Evolutionary conservation across 1,140 invertebrate genomes (phyloP).

Genomic region (Microplitis mediator): DNA sequence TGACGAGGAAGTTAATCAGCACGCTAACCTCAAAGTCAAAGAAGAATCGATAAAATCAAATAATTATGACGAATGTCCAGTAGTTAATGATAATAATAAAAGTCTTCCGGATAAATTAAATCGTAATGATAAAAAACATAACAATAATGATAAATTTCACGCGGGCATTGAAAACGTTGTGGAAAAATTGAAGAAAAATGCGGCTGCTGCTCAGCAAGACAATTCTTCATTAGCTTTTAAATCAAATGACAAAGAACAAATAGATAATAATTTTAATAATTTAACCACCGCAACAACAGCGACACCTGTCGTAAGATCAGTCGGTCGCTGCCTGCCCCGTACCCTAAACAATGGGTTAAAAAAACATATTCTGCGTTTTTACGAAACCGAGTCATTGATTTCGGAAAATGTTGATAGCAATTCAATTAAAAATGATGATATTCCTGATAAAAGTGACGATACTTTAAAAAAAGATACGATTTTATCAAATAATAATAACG

Average conservation of each 20-base stretch:
- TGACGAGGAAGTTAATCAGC: slow-evolving; percentile 45
- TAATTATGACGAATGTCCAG: neutral
- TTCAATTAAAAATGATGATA: neutral
- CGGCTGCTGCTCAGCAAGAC: slow-evolving; percentile 41
- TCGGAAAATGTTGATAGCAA: neutral
- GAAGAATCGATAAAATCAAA: neutral
- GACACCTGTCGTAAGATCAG: neutral
- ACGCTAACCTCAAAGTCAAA: slow-evolving; percentile 25
- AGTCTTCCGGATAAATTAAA: slow-evolving; percentile 26
- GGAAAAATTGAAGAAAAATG: slow-evolving; percentile 57
- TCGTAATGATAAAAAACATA: slow-evolving; percentile 17
- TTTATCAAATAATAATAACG: slow-evolving; percentile 1
- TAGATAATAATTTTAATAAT: neutral
- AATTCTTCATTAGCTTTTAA: slow-evolving; percentile 14
- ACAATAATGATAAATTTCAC: slow-evolving; percentile 44
- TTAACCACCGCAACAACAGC: neutral
- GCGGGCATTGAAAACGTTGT: slow-evolving; percentile 57
- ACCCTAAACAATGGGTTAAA: slow-evolving; percentile 43
- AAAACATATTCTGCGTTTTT: slow-evolving; percentile 49
- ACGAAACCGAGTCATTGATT: slow-evolving; percentile 27
- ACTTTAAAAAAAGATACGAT: neutral
- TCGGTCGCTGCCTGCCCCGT: neutral
- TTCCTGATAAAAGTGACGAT: too few species aligned
- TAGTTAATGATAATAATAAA: slow-evolving; percentile 8
- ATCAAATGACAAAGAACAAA: too few species aligned